A percentile compares a stretch with the other conserved stretches of the same genome.
Conservation (phyloP, 2,797 vertebrate genomes). For the Discoglossus pictus region DNA sequence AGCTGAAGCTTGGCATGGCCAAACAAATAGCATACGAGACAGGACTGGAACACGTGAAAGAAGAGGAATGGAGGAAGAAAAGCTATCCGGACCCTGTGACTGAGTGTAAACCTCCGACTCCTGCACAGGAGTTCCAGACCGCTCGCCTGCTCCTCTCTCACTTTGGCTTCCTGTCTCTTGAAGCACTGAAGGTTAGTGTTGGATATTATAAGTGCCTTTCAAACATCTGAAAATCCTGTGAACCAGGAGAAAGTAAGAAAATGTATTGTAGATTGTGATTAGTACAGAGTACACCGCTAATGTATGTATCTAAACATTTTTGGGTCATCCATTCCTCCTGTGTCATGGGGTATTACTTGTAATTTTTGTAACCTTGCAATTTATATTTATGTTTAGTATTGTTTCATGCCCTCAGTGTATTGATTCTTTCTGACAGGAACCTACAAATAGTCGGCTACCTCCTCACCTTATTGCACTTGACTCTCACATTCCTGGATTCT, state of each 20-base stretch:
- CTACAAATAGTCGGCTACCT: constrained; percentile 82
- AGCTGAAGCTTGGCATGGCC: constrained; percentile 77
- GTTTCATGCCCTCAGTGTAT: too few relatives aligned
- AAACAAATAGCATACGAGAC: constrained; percentile 82
- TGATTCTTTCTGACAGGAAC: constrained; percentile 72
- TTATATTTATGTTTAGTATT: not conserved
- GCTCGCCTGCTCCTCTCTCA: constrained; percentile 90
- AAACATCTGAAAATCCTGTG: too few relatives aligned
- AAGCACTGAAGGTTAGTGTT: constrained; percentile 86
- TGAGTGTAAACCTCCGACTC: constrained; percentile 78
- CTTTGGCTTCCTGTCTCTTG: constrained; percentile 88
- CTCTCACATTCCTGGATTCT: constrained; percentile 83
- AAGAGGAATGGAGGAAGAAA: constrained; percentile 80
- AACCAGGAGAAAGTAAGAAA: too few relatives aligned
- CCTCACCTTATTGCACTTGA: constrained; percentile 89
- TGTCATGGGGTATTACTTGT: too few relatives aligned
- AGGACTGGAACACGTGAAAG: constrained; percentile 80
- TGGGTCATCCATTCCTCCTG: too few relatives aligned
- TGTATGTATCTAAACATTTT: too few relatives aligned
- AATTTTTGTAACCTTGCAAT: too few relatives aligned
- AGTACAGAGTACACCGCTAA: too few relatives aligned
- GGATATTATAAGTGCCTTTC: too few relatives aligned
- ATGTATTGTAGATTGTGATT: too few relatives aligned
- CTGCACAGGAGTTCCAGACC: constrained; percentile 84
- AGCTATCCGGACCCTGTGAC: constrained; percentile 76